A percentile compares a stretch with the other conserved stretches of the same genome.
Conservation (phyloP, 1,140 invertebrate species). For the Popillia japonica region DNA sequence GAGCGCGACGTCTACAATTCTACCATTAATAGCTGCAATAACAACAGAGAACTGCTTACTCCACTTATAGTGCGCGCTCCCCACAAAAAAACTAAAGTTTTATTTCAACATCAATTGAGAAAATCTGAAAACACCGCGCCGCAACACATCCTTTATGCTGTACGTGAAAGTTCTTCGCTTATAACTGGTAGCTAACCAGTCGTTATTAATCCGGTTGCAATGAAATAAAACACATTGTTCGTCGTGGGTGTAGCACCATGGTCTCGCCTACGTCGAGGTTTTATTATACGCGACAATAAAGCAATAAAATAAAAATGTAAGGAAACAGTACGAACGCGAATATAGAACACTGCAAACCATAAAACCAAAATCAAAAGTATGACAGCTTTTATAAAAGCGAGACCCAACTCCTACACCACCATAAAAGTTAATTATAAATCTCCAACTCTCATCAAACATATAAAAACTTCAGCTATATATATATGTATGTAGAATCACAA, state of each 20-base stretch:
- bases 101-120: background rate
- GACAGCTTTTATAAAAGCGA: background rate
- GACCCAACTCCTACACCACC: background rate
- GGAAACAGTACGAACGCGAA: background rate
- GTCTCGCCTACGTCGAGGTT: background rate
- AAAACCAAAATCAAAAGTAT: constrained; percentile 5
- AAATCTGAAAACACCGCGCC: background rate
- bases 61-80: too few relatives aligned
- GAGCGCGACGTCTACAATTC: too few relatives aligned
- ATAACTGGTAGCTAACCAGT: constrained; percentile 8
- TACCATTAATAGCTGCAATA: too few relatives aligned
- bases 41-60: too few relatives aligned
- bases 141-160: background rate
- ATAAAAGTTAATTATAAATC: background rate
- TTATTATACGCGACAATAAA: background rate
- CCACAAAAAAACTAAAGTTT: background rate
- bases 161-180: background rate
- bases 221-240: background rate
- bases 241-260: background rate
- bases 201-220: constrained; percentile 3
- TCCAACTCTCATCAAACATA: background rate
- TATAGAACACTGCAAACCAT: background rate
- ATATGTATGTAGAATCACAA: too few relatives aligned
- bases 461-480: background rate
- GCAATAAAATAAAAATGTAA: constrained; percentile 3